Evolutionary conservation across 2,113 vertebrate genomes (phyloP), one percentile per base, ranked within the genome.

Genomic region (Pungitius pungitius): DNA sequence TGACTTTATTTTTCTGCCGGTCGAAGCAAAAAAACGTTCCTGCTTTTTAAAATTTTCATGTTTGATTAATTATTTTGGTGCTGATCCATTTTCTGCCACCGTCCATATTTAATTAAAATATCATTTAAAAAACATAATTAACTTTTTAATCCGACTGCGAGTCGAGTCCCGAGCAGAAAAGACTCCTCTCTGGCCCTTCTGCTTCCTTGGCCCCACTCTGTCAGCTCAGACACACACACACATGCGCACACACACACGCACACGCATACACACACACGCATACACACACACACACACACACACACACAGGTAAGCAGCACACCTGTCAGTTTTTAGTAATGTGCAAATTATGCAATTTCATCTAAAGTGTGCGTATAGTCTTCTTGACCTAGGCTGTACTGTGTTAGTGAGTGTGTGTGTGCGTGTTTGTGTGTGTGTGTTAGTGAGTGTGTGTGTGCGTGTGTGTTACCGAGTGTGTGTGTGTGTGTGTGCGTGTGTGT

Each of bases 71-170:
- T 97, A 96, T 97, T 97, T 97, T 94, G 95, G 95, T 96, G 94
- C 94, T 96, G 95, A 97, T 96, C 95, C 95, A 96, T 96, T 97
- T 95, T 95, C 95, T 96, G 95, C 95, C 95, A 96, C 96, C 94
- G 94, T 95, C 95, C 94, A 95, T 97, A 96, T 97, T 97, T 96
- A 97, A 98, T 98, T 98, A 96, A 96, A 97, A 96, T 96, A 96
- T 98, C 93, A 96, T 97, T 97, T 97, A 95, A 96, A 96, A 51
- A 93, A 95, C 94, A 95, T 97, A 97, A 97, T 97, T 96, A 98
- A 95, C 96, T 95, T 91, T 97, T 95, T 91, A 94, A 92, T 97
- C 95, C 94, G 90, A 95, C 93, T 94, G 95, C 93, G 92, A 95
- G 94, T 93, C n/a, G 83, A 88, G 85, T 88, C 85, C 83, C 66